These are phyloP conservation scores for Lateolabrax maculatus DNA, from an alignment of 2,797 vertebrate species.

Conservation along the genomic window DNA sequence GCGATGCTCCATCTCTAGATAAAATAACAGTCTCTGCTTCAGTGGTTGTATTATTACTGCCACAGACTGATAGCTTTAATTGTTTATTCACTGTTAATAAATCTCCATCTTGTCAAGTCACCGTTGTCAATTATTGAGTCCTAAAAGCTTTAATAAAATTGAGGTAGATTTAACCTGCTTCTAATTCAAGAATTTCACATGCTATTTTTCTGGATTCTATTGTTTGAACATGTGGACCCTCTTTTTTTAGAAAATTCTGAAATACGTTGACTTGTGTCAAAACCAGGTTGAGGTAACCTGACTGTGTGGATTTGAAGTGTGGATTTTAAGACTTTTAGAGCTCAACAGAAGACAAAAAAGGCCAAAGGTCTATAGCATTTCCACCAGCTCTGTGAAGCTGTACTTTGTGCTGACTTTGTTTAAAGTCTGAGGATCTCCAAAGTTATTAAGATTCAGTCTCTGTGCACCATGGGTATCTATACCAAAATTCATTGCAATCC, in stretches of 20 bases:
- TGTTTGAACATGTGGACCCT: neutral
- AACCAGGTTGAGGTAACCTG: too few relatives aligned
- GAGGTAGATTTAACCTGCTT: neutral
- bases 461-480: too few relatives aligned
- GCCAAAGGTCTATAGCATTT: too few relatives aligned
- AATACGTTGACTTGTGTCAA: neutral
- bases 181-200: neutral
- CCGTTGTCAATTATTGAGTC: constrained; percentile 16
- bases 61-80: constrained; percentile 36
- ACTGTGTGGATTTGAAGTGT: neutral
- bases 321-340: neutral
- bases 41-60: constrained; percentile 19
- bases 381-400: neutral
- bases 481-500: too few relatives aligned
- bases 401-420: too few relatives aligned
- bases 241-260: neutral
- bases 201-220: neutral
- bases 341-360: neutral
- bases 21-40: constrained; percentile 24
- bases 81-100: constrained; percentile 26
- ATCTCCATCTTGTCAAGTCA: constrained; percentile 9
- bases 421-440: too few relatives aligned
- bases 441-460: too few relatives aligned
- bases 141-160: constrained; percentile 20
- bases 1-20: constrained; percentile 2